Evolutionary conservation across 2,113 vertebrate species (phyloP).

Genomic region (Crotophaga sulcirostris): DNA sequence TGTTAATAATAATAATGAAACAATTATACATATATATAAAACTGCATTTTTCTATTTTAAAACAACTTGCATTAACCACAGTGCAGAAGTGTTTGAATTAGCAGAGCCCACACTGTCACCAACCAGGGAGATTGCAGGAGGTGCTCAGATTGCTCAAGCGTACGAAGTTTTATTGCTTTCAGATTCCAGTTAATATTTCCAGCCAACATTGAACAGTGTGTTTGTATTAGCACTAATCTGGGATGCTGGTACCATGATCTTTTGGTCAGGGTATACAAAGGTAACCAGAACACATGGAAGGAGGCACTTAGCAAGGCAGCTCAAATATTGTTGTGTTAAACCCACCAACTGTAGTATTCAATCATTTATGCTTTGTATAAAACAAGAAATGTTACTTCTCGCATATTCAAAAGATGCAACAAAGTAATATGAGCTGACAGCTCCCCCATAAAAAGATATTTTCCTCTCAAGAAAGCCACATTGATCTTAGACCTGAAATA

Average conservation of each 20-base stretch:
- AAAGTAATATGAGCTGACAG: not conserved
- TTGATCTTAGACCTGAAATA: not conserved
- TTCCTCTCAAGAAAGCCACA: not conserved
- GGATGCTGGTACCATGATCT: not conserved
- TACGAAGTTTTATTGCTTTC: not conserved
- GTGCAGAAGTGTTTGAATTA: not conserved
- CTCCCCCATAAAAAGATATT: not conserved
- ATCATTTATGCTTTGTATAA: not conserved
- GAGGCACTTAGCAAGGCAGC: not conserved
- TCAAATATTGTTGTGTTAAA: not conserved
- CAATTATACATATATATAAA: not conserved
- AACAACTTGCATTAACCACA: not conserved
- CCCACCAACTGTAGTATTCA: not conserved
- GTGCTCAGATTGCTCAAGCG: not conserved
- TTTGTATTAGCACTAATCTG: not conserved
- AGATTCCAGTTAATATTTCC: not conserved
- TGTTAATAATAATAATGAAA: not conserved
- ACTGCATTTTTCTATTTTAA: not conserved
- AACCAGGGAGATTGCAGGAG: not conserved
- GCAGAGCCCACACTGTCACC: not conserved
- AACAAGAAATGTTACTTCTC: not conserved
- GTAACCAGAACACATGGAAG: not conserved
- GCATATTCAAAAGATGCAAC: not conserved
- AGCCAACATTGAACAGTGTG: rapidly evolving
- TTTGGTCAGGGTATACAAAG: not conserved